Evolutionary conservation across 2,888 invertebrate genomes (phyloP), one percentile per base, ranked within the genome.

Genomic region (Macrosiphum euphorbiae): DNA sequence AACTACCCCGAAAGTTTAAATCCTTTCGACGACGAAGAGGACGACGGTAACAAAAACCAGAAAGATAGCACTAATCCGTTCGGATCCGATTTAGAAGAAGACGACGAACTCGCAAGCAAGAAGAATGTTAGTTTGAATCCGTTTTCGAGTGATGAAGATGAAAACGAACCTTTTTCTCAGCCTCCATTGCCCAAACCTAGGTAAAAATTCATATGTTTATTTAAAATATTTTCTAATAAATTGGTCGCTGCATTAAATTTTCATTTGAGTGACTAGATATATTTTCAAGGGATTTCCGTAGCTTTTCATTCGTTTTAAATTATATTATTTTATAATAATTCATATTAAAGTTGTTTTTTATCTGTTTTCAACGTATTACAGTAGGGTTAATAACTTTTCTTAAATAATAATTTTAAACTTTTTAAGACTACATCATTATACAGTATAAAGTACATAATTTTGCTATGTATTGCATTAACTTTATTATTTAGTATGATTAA

Each of bases 1-100:
- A 95, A 96, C 85, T 98, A 98, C 96, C 98, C 98, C 0, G 97
- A 97, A 95, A 97, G 98, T 95, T 96, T 98, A 95, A 98, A 98
- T 96, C 98, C 98, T 11, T 98, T 98, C 96, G 97, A 97, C 95
- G 96, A 96, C 92, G 96, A 96, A 90, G 96, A 96, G 44, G 95
- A 95, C n/a, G 95, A 95, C 94, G 96, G 95, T 86, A 95, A 52
- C 95, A 95, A 94, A 94, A 67, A 92, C 89, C 91, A 61, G 78
- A 85, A 90, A 91, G 92, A 94, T 35, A 96, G 96, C 95, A 96
- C 96, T n/a, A 98, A 98, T 96, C 97, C 97, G 4, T 97, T 98
- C 95, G 97, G 97, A 61, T 97, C 97, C 95, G 96, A 96, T 94
- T 97, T 97, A 90, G 97, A 97, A 95, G 97, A 97, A 95, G 96